These are phyloP conservation scores for Chionis minor DNA, from an alignment of 2,113 vertebrate species.

Conservation along the genomic window DNA sequence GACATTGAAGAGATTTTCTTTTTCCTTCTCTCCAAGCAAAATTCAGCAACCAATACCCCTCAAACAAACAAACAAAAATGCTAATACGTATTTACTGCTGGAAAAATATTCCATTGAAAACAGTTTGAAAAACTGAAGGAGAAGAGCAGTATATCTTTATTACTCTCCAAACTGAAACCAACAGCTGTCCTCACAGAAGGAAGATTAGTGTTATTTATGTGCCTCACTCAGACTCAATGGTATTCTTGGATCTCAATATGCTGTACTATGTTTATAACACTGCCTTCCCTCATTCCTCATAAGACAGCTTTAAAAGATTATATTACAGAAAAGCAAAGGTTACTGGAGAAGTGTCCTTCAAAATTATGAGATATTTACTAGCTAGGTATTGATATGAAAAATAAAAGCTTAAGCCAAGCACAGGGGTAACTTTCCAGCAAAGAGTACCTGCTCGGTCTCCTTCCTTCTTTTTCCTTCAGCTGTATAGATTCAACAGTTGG, in stretches of 20 bases:
- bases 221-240: neutral
- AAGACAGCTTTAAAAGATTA: conserved; percentile 10
- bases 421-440: neutral
- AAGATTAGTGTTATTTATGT: conserved; percentile 30
- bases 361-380: neutral
- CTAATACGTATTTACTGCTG: neutral
- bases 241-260: neutral
- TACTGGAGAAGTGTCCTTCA: neutral
- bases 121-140: neutral
- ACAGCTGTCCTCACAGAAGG: conserved; percentile 7
- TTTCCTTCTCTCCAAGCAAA: neutral
- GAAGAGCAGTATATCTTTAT: neutral
- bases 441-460: neutral
- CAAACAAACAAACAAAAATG: neutral
- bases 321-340: neutral
- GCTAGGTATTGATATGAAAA: neutral
- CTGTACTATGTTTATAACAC: neutral
- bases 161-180: neutral
- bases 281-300: neutral
- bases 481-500: neutral
- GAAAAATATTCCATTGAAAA: neutral
- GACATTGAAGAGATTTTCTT: neutral
- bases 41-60: neutral
- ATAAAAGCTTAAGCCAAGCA: neutral
- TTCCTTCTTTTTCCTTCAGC: neutral